phyloP scores from a whole-genome alignment of 2,888 invertebrate genomes.

The Carcina quercana region DNA sequence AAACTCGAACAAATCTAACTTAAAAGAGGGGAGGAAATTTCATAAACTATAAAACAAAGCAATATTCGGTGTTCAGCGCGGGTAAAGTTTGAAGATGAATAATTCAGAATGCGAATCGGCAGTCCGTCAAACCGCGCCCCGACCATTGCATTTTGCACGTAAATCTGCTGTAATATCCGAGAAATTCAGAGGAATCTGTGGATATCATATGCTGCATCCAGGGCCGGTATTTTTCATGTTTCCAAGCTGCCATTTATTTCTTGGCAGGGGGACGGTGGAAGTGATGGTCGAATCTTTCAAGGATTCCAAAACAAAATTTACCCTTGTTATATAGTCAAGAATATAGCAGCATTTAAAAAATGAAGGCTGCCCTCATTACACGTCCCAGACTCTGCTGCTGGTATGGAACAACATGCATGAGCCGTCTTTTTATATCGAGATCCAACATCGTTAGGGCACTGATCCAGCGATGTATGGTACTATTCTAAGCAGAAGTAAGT shows the following conservation, averaged over 20 bases:
- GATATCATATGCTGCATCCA: slow-evolving; percentile 51
- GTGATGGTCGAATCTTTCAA: background rate
- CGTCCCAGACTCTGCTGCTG: too few species aligned
- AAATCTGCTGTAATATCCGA: slow-evolving; percentile 56
- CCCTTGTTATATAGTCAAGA: too few species aligned
- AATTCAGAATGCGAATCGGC: slow-evolving; percentile 65
- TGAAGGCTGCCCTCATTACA: too few species aligned
- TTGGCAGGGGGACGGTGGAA: too few species aligned
- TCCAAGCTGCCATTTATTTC: slow-evolving; percentile 13
- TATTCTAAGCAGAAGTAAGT: too few species aligned
- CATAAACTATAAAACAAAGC: slow-evolving; percentile 61
- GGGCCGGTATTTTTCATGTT: slow-evolving; percentile 44
- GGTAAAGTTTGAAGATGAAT: slow-evolving; percentile 65
- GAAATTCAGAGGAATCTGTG: too few species aligned
- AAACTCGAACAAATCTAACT: slow-evolving; percentile 24
- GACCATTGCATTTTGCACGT: slow-evolving; percentile 57
- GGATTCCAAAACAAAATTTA: too few species aligned
- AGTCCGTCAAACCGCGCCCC: slow-evolving; percentile 57
- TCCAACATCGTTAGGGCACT: too few species aligned
- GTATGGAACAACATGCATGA: too few species aligned
- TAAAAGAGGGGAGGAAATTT: slow-evolving; percentile 34
- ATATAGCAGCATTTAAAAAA: too few species aligned
- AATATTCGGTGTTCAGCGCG: slow-evolving; percentile 45
- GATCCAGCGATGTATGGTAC: too few species aligned
- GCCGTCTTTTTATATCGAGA: too few species aligned